Evolutionary conservation across 2,797 vertebrate species (phyloP).

Genomic region (Poeciliopsis turneri): DNA sequence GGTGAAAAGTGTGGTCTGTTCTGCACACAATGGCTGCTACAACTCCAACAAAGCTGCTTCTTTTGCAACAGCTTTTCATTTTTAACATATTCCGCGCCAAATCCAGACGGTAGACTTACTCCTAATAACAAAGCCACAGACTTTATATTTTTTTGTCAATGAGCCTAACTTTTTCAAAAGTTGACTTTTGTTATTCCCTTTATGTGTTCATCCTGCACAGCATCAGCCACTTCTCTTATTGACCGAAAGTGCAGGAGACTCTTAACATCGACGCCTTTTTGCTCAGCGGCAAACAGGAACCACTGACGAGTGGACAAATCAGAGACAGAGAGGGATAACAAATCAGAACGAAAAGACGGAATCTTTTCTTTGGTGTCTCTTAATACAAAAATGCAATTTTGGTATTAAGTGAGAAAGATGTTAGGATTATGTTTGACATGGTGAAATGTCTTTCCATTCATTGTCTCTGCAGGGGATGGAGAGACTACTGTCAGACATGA

Average conservation of each 20-base stretch:
- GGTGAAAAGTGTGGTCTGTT: background rate
- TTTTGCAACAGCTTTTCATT: background rate
- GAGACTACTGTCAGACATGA: conserved; percentile 27
- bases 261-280: conserved; percentile 36
- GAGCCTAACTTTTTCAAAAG: background rate
- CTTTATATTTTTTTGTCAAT: background rate
- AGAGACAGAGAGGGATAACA: conserved; percentile 19
- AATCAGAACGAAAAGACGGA: conserved; percentile 9
- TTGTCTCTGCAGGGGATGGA: conserved; percentile 13
- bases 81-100: background rate
- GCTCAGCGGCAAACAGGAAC: conserved; percentile 40
- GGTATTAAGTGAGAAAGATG: conserved; percentile 28
- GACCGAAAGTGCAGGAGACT: conserved; percentile 26
- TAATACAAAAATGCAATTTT: background rate
- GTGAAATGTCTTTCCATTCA: conserved; percentile 34
- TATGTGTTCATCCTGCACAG: conserved; percentile 15
- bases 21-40: background rate
- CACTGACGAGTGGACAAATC: conserved; percentile 26
- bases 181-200: background rate
- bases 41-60: background rate
- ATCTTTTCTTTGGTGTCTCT: background rate
- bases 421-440: conserved; percentile 39
- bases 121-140: background rate
- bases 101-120: background rate
- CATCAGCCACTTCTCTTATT: conserved; percentile 27